These are phyloP conservation scores for Crocodylus rhombifer DNA, from an alignment of 2,797 vertebrate species.

Conservation along the genomic window DNA sequence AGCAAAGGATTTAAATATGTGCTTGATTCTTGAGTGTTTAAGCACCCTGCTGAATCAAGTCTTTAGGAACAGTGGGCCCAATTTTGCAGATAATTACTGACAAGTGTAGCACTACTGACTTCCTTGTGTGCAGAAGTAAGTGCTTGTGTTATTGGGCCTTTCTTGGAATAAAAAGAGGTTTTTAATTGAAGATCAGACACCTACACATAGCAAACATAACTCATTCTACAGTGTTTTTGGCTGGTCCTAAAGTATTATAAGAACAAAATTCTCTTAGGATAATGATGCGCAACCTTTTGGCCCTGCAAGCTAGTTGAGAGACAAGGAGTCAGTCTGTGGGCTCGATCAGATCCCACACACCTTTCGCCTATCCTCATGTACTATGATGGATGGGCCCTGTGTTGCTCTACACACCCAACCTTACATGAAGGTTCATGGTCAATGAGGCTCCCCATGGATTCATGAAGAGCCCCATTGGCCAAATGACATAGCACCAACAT, in stretches of 20 bases:
- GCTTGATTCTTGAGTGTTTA: background rate
- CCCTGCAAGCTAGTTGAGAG: too few relatives aligned
- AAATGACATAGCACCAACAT: too few relatives aligned
- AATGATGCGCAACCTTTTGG: too few relatives aligned
- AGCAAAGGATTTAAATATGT: background rate
- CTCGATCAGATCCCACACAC: too few relatives aligned
- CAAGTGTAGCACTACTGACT: background rate
- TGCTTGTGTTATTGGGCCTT: background rate
- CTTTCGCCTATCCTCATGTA: too few relatives aligned
- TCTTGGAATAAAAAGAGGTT: background rate
- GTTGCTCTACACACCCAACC: too few relatives aligned
- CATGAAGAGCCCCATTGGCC: too few relatives aligned
- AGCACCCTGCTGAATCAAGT: background rate
- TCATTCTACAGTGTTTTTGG: background rate
- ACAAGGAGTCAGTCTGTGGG: too few relatives aligned
- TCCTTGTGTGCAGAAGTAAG: slow-evolving; percentile 5
- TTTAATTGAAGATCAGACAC: background rate
- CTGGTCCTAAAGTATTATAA: background rate
- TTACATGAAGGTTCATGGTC: too few relatives aligned
- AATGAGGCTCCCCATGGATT: too few relatives aligned
- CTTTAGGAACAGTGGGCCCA: background rate
- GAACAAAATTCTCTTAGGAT: background rate
- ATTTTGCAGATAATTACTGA: background rate
- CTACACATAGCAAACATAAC: background rate
- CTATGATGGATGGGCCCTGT: too few relatives aligned